phyloP scores from a whole-genome alignment of 53 echinoderm and acorn worm species.

The Temnopleurus reevesii region DNA sequence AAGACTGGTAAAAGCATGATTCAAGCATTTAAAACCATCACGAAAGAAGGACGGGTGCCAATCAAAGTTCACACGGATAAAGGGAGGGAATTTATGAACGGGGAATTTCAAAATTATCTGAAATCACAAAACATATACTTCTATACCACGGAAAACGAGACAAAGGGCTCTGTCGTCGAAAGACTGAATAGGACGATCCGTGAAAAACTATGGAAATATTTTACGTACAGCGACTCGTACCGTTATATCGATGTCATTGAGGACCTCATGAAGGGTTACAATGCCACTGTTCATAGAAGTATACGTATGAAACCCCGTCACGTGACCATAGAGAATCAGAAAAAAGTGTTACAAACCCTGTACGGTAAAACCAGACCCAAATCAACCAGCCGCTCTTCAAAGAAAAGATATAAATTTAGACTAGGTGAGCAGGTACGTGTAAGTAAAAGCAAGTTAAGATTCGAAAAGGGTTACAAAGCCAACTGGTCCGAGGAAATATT shows the following conservation, averaged over 20 bases:
- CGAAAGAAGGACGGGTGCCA: conserved; percentile 22
- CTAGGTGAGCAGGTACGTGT: conserved; percentile 32
- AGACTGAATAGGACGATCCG: conserved; percentile 58
- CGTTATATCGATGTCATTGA: conserved; percentile 27
- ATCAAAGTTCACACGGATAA: conserved; percentile 51
- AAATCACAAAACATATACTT: conserved; percentile 31
- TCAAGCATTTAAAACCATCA: conserved; percentile 36
- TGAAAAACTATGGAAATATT: conserved; percentile 56
- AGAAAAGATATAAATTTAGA: neutral
- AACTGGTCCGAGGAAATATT: conserved; percentile 61
- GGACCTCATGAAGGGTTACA: neutral
- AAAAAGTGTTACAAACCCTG: neutral
- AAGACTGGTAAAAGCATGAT: conserved; percentile 52
- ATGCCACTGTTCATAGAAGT: conserved; percentile 2
- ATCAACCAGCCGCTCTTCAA: neutral
- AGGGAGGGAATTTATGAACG: conserved; percentile 62
- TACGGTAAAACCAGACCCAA: neutral
- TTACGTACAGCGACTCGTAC: conserved; percentile 32
- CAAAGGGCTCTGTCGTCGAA: conserved; percentile 59
- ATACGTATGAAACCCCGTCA: conserved; percentile 16
- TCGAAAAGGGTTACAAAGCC: conserved; percentile 56
- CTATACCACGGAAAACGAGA: conserved; percentile 62
- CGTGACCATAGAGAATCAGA: conserved; percentile 41
- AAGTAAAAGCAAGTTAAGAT: conserved; percentile 2
- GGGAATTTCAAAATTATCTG: conserved; percentile 53